Base-by-base conservation (phyloP, 2,113 vertebrate genomes). In the Planiliza haematocheilus region DNA sequence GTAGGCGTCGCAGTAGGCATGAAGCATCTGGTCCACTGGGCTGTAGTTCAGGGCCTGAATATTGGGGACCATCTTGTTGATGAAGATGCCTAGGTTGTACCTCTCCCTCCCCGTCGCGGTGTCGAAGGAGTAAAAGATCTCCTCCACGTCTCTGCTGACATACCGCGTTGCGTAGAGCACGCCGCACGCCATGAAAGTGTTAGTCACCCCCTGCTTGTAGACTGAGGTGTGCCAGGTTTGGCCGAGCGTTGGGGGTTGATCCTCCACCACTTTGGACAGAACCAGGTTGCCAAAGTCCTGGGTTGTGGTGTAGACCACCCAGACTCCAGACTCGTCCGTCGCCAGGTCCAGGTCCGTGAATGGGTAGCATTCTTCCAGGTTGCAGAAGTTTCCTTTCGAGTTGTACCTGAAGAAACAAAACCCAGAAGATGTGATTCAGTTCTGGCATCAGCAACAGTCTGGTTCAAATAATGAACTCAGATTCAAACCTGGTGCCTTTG, bases 101-200 rank as follows among this genome's bases (percentile, higher is more conserved):
- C 78, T 85, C 60, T 94, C 93, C 10, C 30, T 16, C 1, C 83
- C 77, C 0, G 90, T 93, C 1, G 38, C 8, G 0, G 93, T 91
- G 82, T 94, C 89, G 1, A 92, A 89, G 0, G 91, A 88, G 45
- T 94, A 94, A 86, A 94, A 94, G 55, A 94, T 91, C 82, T 94
- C 91, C 61, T 94, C 94, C 0, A 5, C 4, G 0, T 73, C 39
- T 52, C 76, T 76, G 76, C 41, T 42, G 10, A 94, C 3, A 10
- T 66, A 92, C 0, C 93, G 86, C 0, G 93, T 94, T 0, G 89
- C 93, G 2, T 94, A 94, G 20, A 94, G 91, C 50, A 93, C 66
- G 0, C 94, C 93, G 0, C 93, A 94, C 1, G 52, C 81, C 90
- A 94, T 74, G 57, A 94, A 94, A 34, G 93, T 90, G 77, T 94